These are phyloP conservation scores for Saguinus imperator DNA, from an alignment of 2,113 vertebrate genomes.

Conservation along the genomic window DNA sequence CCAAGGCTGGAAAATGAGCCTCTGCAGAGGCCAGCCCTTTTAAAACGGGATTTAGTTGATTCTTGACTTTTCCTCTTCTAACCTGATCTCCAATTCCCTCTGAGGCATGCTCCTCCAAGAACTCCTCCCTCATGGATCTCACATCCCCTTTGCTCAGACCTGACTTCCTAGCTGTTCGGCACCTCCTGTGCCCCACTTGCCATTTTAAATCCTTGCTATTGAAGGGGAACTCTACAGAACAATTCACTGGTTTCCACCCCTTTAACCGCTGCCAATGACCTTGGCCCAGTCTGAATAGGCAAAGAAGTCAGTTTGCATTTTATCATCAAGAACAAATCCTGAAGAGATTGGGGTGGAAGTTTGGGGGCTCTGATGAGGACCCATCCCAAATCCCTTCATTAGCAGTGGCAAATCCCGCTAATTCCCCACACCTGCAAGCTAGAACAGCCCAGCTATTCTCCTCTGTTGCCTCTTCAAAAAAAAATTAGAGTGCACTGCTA, in stretches of 20 bases:
- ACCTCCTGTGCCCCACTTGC: background rate
- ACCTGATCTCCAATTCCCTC: too few species aligned
- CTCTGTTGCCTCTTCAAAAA: background rate
- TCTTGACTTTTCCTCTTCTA: background rate
- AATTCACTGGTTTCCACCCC: background rate
- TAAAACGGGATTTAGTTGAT: background rate
- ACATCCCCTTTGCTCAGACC: background rate
- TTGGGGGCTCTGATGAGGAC: background rate
- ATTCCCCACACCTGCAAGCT: background rate
- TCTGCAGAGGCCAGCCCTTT: background rate
- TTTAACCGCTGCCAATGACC: background rate
- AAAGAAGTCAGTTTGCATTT: conserved; percentile 10
- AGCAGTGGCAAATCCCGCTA: background rate
- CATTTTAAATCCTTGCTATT: background rate
- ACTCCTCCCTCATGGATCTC: background rate
- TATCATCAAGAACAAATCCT: background rate
- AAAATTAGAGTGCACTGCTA: too few species aligned
- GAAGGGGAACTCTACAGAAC: background rate
- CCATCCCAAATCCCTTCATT: conserved; percentile 30
- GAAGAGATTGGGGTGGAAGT: background rate
- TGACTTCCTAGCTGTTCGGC: background rate
- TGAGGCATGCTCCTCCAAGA: background rate
- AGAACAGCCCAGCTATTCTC: background rate
- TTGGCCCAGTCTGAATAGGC: background rate
- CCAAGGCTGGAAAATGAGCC: background rate